These are phyloP conservation scores for Torymus aiolomorphi DNA, from an alignment of 2,888 invertebrate species.

Conservation along the genomic window DNA sequence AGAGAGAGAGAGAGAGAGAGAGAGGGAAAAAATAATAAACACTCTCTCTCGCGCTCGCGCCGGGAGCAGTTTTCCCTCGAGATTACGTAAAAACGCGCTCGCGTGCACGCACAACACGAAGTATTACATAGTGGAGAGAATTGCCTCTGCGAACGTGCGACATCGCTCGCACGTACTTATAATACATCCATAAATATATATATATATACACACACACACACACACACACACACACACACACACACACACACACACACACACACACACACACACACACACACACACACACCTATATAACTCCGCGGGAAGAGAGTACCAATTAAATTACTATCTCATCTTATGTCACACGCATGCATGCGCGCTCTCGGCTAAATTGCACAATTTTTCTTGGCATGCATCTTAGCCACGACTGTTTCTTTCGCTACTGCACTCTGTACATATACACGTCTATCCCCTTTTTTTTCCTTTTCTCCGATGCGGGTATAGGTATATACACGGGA, in stretches of 20 bases:
- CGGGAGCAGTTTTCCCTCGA: not conserved
- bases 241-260: no score
- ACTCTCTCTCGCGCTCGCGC: no score
- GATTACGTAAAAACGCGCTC: slow-evolving; percentile 33
- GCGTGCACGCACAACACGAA: not conserved
- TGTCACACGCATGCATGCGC: slow-evolving; percentile 16
- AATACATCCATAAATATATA: no score
- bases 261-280: no score
- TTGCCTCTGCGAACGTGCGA: slow-evolving; percentile 4
- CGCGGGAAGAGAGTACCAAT: slow-evolving; percentile 30
- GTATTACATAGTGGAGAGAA: not conserved
- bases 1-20: no score
- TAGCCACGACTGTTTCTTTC: not conserved
- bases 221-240: no score
- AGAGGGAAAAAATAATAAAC: slow-evolving; percentile 8
- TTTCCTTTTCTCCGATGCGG: not conserved
- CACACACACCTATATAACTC: no score
- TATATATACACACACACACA: no score
- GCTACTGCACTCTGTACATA: not conserved
- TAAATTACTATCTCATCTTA: slow-evolving; percentile 46
- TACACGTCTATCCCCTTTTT: not conserved
- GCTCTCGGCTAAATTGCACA: slow-evolving; percentile 35
- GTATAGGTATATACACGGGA: slow-evolving; percentile 5
- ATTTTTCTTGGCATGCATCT: slow-evolving; percentile 38
- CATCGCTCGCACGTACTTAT: not conserved